A percentile compares a stretch with the other conserved stretches of the same genome.
phyloP scores from a whole-genome alignment of 2,888 invertebrate species.

The Ophion slaviceki region DNA sequence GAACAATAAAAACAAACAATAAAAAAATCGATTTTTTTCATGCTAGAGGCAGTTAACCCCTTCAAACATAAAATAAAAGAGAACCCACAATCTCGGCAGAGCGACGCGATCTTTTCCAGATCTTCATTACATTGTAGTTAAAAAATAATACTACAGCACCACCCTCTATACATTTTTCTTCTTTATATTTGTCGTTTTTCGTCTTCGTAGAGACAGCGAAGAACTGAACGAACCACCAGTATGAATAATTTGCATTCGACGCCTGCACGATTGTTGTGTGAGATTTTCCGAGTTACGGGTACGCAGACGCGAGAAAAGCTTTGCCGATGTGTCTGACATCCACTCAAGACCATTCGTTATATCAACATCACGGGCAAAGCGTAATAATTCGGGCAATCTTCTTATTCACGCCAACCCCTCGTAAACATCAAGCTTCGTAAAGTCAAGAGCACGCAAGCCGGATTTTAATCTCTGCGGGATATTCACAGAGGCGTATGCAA shows the following conservation, averaged over 20 bases:
- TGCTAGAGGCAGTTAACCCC: too few relatives aligned
- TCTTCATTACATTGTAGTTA: too few relatives aligned
- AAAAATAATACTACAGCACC: too few relatives aligned
- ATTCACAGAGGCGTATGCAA: neutral
- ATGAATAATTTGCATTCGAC: slow-evolving; percentile 29
- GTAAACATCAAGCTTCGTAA: slow-evolving; percentile 24
- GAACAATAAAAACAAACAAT: too few relatives aligned
- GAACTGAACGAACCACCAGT: neutral
- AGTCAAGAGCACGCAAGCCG: slow-evolving; percentile 20
- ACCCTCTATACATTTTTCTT: too few relatives aligned
- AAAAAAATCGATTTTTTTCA: too few relatives aligned
- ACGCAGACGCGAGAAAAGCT: slow-evolving; percentile 30
- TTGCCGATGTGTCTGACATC: slow-evolving; percentile 46
- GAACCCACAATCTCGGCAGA: too few relatives aligned
- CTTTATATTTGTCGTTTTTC: too few relatives aligned
- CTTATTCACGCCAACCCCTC: slow-evolving; percentile 35
- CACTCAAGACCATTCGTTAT: slow-evolving; percentile 74
- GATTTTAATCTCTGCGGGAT: slow-evolving; percentile 26
- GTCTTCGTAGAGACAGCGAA: neutral
- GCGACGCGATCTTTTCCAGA: too few relatives aligned
- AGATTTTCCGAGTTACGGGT: slow-evolving; percentile 18
- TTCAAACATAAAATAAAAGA: too few relatives aligned
- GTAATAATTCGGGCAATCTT: slow-evolving; percentile 31
- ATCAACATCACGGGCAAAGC: slow-evolving; percentile 73
- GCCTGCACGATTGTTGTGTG: slow-evolving; percentile 22